phyloP scores from a whole-genome alignment of 2,113 vertebrate genomes.

The Glaucomys volans region DNA sequence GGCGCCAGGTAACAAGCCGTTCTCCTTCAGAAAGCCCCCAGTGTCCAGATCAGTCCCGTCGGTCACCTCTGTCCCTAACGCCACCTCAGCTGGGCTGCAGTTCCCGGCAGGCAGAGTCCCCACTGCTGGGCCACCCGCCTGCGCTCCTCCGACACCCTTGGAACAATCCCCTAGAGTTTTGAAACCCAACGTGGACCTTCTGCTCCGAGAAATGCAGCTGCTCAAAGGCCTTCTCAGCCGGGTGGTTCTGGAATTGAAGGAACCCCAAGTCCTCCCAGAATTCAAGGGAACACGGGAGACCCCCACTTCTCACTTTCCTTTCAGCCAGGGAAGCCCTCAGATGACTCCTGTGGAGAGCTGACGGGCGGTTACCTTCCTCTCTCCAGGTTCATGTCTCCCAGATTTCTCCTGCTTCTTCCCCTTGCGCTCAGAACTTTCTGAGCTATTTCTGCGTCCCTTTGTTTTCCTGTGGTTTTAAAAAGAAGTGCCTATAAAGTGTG shows the following conservation, averaged over 20 bases:
- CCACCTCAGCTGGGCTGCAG: background rate
- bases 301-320: background rate
- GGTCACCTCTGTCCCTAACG: background rate
- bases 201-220: conserved; percentile 77
- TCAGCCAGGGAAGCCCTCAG: background rate
- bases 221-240: conserved; percentile 69
- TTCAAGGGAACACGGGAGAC: background rate
- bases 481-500: background rate
- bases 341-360: background rate
- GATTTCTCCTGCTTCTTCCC: background rate
- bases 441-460: background rate
- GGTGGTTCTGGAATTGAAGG: conserved; percentile 50
- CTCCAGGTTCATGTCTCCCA: background rate
- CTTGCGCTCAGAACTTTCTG: too few relatives aligned
- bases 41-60: conserved; percentile 23
- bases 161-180: background rate
- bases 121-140: background rate
- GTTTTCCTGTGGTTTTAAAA: background rate
- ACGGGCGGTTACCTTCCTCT: background rate
- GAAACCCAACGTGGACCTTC: conserved; percentile 52
- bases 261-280: background rate
- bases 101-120: background rate
- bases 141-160: background rate
- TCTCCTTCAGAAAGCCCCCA: conserved; percentile 69
- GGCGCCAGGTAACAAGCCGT: conserved; percentile 42